Conservation (phyloP, 2,888 invertebrate genomes). For the Caenorhabditis japonica region DNA sequence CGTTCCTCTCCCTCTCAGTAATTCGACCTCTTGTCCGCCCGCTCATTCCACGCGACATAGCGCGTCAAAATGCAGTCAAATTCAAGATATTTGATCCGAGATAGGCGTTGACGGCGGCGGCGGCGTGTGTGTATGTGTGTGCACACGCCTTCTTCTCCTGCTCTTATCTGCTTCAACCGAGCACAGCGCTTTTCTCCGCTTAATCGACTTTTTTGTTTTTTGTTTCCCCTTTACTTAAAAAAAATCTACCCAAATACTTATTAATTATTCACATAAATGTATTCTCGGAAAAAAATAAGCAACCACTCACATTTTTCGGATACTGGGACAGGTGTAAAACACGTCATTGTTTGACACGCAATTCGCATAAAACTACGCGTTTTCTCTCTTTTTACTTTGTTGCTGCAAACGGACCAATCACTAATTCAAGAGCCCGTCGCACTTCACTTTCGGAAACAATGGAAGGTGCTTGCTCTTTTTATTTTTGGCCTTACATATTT, state of each 20-base stretch:
- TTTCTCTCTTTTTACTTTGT: constrained; percentile 13
- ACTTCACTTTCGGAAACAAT: constrained; percentile 12
- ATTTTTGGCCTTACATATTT: too few relatives aligned
- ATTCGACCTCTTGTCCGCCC: constrained; percentile 33
- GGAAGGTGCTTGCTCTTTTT: neutral
- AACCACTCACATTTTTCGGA: too few relatives aligned
- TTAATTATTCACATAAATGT: too few relatives aligned
- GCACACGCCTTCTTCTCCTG: neutral
- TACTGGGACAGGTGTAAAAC: too few relatives aligned
- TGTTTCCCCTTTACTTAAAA: too few relatives aligned
- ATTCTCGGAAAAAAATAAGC: too few relatives aligned
- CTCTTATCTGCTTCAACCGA: constrained; percentile 38
- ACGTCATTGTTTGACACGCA: too few relatives aligned
- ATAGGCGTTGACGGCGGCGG: too few relatives aligned
- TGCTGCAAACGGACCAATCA: constrained; percentile 13
- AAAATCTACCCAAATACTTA: too few relatives aligned
- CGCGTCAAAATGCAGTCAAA: constrained; percentile 35
- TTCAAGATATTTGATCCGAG: constrained; percentile 42
- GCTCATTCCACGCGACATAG: constrained; percentile 2
- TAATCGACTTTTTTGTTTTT: too few relatives aligned
- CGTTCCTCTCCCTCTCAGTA: constrained; percentile 8
- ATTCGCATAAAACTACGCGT: constrained; percentile 17
- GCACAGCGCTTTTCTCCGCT: neutral
- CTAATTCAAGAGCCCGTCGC: constrained; percentile 43
- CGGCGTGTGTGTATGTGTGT: too few relatives aligned